Evolutionary conservation across 2,888 invertebrate species (phyloP), one percentile per base, ranked within the genome.

Genomic region (Ditylenchus weischeri): DNA sequence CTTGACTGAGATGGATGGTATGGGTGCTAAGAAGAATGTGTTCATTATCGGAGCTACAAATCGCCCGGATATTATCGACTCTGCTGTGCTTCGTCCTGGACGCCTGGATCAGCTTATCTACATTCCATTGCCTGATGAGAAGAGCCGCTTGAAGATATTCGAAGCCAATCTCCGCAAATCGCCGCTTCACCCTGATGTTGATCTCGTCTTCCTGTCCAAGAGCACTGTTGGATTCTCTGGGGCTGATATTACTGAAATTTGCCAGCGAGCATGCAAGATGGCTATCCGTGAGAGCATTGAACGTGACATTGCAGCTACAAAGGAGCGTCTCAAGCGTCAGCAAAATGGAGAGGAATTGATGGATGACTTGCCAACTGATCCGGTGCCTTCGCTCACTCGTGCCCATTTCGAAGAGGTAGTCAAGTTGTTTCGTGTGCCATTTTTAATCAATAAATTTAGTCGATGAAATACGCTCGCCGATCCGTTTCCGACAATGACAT

Each of bases 401-500:
- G 91, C 90, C 68, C 98, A 99, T 86, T 99, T 99, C 86, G 98
- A 98, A 86, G 98, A 98, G 67, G 73, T 72, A 29, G 7, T 86
- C 19, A n/a, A 8, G 6, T 36, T 58, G 38, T 38, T 51, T 51
- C 13, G 13, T n/a, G 10, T n/a, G 51, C 13, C 23, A 51, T n/a
- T 7, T 21, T 8, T 10, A 51, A 23, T 10, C 7, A 7, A 10
- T 51, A 10, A 21, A 51, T n/a, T 13, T 49, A 72, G 68, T 78
- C 83, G 10, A 83, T 83, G 83, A 83, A 82, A 70, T 82, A 78
- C 57, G 83, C 83, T 8, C 78, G 83, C 54, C 89, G 96, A 58
- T 98, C 96, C 36, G 98, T 99, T 61, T 93, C 93, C 64, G 98
- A 99, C 86, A 95, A 95, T 85, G 98, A 99, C 86, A 96, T 99